Evolutionary conservation across 1,140 invertebrate species (phyloP).

Genomic region (Oncopeltus fasciatus): DNA sequence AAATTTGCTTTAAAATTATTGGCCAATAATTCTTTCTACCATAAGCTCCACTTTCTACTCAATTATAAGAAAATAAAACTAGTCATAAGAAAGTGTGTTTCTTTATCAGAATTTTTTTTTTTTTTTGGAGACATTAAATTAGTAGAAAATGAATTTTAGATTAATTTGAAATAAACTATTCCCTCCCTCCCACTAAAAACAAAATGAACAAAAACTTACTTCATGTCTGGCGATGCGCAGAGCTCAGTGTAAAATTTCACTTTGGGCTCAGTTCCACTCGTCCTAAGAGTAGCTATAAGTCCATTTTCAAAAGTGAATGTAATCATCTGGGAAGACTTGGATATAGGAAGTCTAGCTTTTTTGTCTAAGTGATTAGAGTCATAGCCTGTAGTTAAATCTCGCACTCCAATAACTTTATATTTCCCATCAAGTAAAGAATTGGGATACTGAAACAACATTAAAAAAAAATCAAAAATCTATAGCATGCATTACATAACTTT

Average conservation of each 20-base stretch:
- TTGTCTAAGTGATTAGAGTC: slow-evolving; percentile 59
- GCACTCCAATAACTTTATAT: slow-evolving; percentile 54
- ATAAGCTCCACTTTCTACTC: no score
- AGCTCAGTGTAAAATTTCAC: slow-evolving; percentile 95
- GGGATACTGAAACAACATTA: slow-evolving; percentile 53
- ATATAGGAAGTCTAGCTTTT: slow-evolving; percentile 61
- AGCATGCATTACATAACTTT: neutral
- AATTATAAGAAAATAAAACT: no score
- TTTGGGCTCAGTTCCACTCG: slow-evolving; percentile 97
- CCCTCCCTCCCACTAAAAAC: no score
- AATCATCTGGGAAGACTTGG: slow-evolving; percentile 83
- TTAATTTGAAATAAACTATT: no score
- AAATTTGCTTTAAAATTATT: no score
- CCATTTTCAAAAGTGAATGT: slow-evolving; percentile 85
- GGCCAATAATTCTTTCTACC: no score
- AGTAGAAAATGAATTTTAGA: no score
- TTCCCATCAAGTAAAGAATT: slow-evolving; percentile 46
- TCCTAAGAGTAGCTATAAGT: slow-evolving; percentile 72
- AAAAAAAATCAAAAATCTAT: neutral
- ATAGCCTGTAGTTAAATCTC: slow-evolving; percentile 82
- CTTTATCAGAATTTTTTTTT: no score
- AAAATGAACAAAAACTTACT: slow-evolving; percentile 38
- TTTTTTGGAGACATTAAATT: no score
- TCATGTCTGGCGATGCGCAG: slow-evolving; percentile 46
- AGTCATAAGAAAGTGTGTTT: no score